Conservation (phyloP, 2,888 invertebrate genomes). For the Phortica okadai region DNA sequence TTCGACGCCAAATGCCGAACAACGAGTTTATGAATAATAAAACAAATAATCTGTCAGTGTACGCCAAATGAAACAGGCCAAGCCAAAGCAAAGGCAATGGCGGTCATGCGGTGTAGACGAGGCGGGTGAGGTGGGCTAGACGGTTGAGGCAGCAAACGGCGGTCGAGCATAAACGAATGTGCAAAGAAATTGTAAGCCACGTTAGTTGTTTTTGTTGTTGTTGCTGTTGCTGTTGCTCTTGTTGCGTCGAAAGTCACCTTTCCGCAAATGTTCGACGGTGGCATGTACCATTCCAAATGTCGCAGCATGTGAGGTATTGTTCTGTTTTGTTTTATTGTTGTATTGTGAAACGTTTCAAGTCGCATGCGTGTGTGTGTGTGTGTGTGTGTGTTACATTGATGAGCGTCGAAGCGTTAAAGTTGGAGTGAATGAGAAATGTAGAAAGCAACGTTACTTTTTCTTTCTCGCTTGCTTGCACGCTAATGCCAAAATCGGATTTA, state of each 20-base stretch:
- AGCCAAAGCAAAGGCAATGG: slow-evolving; percentile 38
- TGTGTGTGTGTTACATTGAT: neutral
- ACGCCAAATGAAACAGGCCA: slow-evolving; percentile 19
- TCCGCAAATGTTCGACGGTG: too few relatives aligned
- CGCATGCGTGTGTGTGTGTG: too few relatives aligned
- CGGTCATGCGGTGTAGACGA: slow-evolving; percentile 27
- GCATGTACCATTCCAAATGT: too few relatives aligned
- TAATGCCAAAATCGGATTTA: slow-evolving; percentile 64
- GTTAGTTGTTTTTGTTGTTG: too few relatives aligned
- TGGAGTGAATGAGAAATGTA: neutral
- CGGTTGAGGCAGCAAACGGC: neutral
- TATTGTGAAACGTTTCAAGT: too few relatives aligned
- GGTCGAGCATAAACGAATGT: neutral
- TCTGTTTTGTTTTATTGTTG: too few relatives aligned
- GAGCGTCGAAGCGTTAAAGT: slow-evolving; percentile 12
- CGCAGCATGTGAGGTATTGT: slow-evolving; percentile 4
- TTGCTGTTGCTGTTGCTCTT: too few relatives aligned
- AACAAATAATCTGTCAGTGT: slow-evolving; percentile 71
- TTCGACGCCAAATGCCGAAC: slow-evolving; percentile 1
- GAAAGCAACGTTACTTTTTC: neutral
- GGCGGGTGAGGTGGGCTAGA: too few relatives aligned
- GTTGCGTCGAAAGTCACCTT: too few relatives aligned
- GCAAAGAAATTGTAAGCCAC: too few relatives aligned
- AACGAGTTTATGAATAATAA: slow-evolving; percentile 68
- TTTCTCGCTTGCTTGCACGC: neutral